Conservation (phyloP, 2,888 invertebrate genomes). For the Auanema freiburgensis region DNA sequence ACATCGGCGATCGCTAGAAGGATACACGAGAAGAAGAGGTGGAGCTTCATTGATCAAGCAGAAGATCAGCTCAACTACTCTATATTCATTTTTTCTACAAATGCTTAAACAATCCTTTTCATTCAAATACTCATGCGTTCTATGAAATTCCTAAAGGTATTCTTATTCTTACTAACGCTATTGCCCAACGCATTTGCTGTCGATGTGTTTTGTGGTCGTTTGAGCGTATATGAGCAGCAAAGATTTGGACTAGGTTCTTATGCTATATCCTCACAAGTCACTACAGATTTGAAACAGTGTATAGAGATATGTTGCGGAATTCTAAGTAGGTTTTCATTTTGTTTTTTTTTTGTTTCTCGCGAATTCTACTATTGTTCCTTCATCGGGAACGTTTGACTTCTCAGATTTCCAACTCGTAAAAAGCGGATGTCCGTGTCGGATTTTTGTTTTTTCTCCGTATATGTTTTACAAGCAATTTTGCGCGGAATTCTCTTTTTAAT, state of each 20-base stretch:
- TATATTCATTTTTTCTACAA: too few species aligned
- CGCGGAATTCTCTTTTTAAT: neutral
- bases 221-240: constrained; percentile 52
- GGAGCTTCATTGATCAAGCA: too few species aligned
- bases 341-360: constrained; percentile 19
- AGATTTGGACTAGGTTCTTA: constrained; percentile 44
- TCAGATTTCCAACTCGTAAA: neutral
- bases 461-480: constrained; percentile 11
- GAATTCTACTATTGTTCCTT: neutral
- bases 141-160: constrained; percentile 1
- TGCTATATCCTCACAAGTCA: constrained; percentile 44
- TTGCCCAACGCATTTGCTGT: constrained; percentile 3
- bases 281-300: constrained; percentile 53
- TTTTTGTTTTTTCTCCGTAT: neutral
- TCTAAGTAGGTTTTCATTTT: constrained; percentile 39
- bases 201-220: constrained; percentile 55
- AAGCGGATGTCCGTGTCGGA: neutral
- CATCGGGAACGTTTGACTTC: neutral
- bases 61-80: too few species aligned
- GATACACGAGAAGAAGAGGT: too few species aligned
- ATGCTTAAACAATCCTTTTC: too few species aligned
- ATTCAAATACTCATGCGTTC: too few species aligned
- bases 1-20: too few species aligned
- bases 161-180: constrained; percentile 11
- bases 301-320: constrained; percentile 51